phyloP scores from a whole-genome alignment of 2,113 vertebrate genomes.

The Grus americana region DNA sequence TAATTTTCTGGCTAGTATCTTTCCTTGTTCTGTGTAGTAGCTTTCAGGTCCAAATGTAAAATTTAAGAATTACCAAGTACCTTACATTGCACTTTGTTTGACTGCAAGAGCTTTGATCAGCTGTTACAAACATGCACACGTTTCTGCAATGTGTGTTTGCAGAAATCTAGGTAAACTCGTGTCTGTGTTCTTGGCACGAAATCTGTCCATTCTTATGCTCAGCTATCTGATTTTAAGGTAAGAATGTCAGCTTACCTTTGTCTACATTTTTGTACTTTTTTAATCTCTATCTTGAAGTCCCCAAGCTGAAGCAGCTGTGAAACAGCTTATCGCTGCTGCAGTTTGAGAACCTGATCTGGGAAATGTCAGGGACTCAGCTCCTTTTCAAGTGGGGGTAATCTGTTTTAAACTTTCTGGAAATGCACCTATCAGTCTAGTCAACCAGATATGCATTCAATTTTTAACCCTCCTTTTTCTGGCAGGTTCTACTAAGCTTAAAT shows the following conservation, averaged over 20 bases:
- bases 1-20: neutral
- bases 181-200: neutral
- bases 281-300: neutral
- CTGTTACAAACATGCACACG: fast-evolving
- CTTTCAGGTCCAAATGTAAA: neutral
- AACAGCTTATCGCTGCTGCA: neutral
- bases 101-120: neutral
- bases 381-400: neutral
- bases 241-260: neutral
- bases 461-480: neutral
- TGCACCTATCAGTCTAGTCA: neutral
- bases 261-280: neutral
- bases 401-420: neutral
- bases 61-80: neutral
- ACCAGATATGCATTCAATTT: neutral
- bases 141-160: neutral
- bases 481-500: neutral
- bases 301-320: neutral
- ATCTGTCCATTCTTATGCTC: neutral
- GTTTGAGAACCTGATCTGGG: neutral
- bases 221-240: neutral
- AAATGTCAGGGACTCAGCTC: neutral
- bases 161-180: neutral
- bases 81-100: neutral
- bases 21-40: neutral